Conservation (phyloP, 2,797 vertebrate species). For the Oreochromis grahami region DNA sequence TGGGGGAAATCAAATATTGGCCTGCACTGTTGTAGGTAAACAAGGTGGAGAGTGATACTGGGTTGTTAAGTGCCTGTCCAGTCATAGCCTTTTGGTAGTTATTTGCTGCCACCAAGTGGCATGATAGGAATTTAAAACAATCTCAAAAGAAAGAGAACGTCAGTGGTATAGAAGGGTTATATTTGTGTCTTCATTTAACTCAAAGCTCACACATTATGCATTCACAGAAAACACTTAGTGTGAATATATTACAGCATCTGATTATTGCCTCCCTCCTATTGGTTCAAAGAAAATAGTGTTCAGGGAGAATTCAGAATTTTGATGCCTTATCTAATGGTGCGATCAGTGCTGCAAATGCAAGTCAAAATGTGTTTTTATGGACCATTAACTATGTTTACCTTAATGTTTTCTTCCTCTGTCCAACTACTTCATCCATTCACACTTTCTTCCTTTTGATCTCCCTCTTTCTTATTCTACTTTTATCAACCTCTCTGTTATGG, state of each 20-base stretch:
- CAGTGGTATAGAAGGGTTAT: background rate
- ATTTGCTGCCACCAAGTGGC: slow-evolving; percentile 71
- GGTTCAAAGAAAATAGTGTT: slow-evolving; percentile 13
- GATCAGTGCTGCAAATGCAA: slow-evolving; percentile 45
- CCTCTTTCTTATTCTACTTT: background rate
- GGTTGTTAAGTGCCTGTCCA: background rate
- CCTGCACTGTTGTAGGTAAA: slow-evolving; percentile 24
- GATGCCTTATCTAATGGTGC: slow-evolving; percentile 39
- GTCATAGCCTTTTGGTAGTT: background rate
- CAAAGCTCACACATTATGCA: background rate
- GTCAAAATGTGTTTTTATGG: slow-evolving; percentile 53
- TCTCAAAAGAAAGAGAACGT: background rate
- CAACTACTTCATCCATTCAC: slow-evolving; percentile 24
- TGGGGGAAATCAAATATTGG: slow-evolving; percentile 23
- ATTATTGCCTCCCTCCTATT: slow-evolving; percentile 31
- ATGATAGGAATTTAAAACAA: background rate
- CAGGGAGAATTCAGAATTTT: slow-evolving; percentile 1
- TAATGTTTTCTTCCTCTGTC: slow-evolving; percentile 46
- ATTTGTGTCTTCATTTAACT: background rate
- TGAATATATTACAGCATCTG: background rate
- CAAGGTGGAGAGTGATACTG: slow-evolving; percentile 53
- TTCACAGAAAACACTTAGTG: background rate
- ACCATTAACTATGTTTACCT: slow-evolving; percentile 51
- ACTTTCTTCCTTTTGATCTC: slow-evolving; percentile 10
- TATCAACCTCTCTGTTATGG: slow-evolving; percentile 24